phyloP scores from a whole-genome alignment of 2,113 vertebrate genomes.

The Poicephalus gulielmi region DNA sequence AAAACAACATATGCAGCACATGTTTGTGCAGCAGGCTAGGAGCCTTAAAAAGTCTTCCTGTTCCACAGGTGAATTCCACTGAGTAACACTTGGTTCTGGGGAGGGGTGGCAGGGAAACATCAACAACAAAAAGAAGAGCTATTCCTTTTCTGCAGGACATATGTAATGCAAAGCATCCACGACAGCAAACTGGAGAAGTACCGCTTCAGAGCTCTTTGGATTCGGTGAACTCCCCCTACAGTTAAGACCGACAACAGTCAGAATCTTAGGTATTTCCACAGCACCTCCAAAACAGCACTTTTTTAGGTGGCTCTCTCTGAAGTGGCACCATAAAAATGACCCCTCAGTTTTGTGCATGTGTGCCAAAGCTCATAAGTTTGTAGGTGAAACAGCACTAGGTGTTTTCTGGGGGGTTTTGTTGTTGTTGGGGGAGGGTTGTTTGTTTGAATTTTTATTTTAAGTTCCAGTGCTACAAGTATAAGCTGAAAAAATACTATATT shows the following conservation, averaged over 20 bases:
- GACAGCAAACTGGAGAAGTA: neutral
- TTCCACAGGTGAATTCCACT: neutral
- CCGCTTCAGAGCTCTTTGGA: neutral
- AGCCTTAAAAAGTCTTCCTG: neutral
- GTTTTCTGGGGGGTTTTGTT: neutral
- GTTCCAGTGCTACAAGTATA: neutral
- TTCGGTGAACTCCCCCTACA: neutral
- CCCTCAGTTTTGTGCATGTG: neutral
- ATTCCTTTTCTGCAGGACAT: neutral
- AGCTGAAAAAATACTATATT: neutral
- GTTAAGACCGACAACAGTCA: neutral
- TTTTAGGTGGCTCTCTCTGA: neutral
- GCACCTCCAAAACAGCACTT: neutral
- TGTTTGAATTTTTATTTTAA: neutral
- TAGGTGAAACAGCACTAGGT: neutral
- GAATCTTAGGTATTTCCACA: neutral
- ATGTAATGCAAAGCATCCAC: neutral
- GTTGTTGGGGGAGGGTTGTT: neutral
- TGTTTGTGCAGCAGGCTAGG: neutral
- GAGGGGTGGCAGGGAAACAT: neutral
- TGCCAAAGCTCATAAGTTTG: neutral
- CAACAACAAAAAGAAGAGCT: neutral
- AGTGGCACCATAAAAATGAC: neutral
- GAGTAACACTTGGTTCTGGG: neutral
- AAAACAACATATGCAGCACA: slow-evolving; percentile 18